Base-by-base conservation (phyloP, 2,888 invertebrate species). In the Incurvaria masculella region DNA sequence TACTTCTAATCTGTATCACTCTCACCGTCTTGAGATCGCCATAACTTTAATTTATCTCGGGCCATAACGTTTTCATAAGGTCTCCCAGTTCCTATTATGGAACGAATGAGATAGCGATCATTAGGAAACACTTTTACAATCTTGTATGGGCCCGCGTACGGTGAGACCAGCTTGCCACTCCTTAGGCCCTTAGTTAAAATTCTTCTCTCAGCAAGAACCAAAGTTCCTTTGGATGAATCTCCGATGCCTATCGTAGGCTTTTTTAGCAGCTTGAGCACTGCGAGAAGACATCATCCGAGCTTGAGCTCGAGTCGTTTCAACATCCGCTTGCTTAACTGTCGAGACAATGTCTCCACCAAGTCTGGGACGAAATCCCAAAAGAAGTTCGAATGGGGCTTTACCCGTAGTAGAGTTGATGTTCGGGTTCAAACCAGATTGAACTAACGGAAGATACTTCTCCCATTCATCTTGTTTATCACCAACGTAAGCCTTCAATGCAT, bases 401-500 rank as follows among this genome's bases (percentile, higher is more conserved):
- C 44, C 26, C n/a, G 26, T 44, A 4, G 14, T 44, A 8, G 16
- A n/a, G 44, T 44, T 44, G 8, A 16, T 23, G 21, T n/a, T 26
- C 5, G 27, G 21, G 16, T 44, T 26, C 14, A 44, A 16, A 21
- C 44, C 44, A 5, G n/a, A 23, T 26, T 44, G 23, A 21, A 44
- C 45, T 10, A 39, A 33, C 17, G 48, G 42, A 17, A 44, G n/a
- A 27, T 45, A 41, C 26, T 20, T 27, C 27, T 49, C 44, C 27
- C 42, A 49, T 4, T 27, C 4, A 21, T 45, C 33, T 19, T 48
- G 48, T 10, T 48, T 26, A 20, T 44, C 44, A 2, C 44, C 48
- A 4, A 48, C 39, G 21, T 48, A 48, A 10, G 48, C 23, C 8
- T 43, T 43, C 4, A 48, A 39, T 16, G 48, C 44, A 17, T 48